Conservation (phyloP, 2,797 vertebrate genomes). For the Ambastaia sidthimunki region DNA sequence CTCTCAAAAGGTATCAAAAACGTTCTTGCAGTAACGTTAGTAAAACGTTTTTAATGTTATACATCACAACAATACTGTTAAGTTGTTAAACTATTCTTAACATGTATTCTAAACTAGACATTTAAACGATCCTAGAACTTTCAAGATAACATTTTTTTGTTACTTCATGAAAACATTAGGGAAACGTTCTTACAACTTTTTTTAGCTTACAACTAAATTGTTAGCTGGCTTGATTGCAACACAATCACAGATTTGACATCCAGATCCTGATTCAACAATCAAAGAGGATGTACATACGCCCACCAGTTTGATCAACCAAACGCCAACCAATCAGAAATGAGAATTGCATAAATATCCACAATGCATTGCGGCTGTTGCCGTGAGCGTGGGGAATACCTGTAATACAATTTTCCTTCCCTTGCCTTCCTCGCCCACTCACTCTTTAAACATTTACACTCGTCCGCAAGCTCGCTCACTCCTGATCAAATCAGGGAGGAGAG, state of each 20-base stretch:
- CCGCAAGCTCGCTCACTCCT: constrained; percentile 86
- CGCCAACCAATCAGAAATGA: constrained; percentile 67
- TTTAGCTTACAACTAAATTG: too few relatives aligned
- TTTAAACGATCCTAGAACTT: too few relatives aligned
- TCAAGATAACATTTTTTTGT: too few relatives aligned
- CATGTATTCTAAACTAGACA: too few relatives aligned
- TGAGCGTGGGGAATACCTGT: constrained; percentile 85
- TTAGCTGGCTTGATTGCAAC: constrained; percentile 56
- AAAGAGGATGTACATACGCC: constrained; percentile 10
- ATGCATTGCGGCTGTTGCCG: constrained; percentile 76
- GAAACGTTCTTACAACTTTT: too few relatives aligned
- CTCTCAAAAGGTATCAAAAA: too few relatives aligned
- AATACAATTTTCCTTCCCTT: constrained; percentile 87
- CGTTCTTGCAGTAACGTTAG: too few relatives aligned
- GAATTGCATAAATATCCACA: constrained; percentile 79
- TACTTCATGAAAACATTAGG: too few relatives aligned
- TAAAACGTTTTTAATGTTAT: neutral
- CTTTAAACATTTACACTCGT: constrained; percentile 94
- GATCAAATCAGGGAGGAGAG: constrained; percentile 91
- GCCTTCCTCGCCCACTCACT: constrained; percentile 72
- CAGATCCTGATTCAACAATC: constrained; percentile 63
- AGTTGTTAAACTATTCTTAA: too few relatives aligned
- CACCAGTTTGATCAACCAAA: constrained; percentile 59
- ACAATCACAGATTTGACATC: constrained; percentile 70
- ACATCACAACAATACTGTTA: constrained; percentile 54